phyloP scores from a whole-genome alignment of 2,113 vertebrate species.

The Catharus bicknelli region DNA sequence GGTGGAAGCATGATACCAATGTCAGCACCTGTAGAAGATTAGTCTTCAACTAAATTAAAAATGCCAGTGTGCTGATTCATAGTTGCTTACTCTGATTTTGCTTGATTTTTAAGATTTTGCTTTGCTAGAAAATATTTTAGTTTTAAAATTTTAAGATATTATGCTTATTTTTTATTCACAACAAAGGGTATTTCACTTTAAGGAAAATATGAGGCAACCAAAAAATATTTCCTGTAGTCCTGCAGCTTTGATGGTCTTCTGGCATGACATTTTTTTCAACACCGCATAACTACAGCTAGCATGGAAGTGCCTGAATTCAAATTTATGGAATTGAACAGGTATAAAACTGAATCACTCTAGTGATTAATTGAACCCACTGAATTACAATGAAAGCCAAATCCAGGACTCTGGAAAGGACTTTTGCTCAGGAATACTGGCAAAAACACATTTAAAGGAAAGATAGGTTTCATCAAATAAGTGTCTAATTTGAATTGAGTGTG shows the following conservation, averaged over 20 bases:
- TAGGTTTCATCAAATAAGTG: background rate
- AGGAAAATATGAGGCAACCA: background rate
- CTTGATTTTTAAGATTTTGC: background rate
- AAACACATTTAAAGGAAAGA: background rate
- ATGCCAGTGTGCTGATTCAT: background rate
- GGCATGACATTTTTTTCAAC: background rate
- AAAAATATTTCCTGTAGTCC: background rate
- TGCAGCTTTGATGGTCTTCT: background rate
- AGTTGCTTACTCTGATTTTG: background rate
- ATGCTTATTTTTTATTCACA: background rate
- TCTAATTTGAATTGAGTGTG: background rate
- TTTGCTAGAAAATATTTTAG: background rate
- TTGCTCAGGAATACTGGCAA: background rate
- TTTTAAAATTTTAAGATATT: background rate
- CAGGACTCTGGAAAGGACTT: background rate
- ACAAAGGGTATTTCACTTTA: background rate
- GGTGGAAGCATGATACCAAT: background rate
- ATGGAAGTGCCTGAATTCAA: background rate
- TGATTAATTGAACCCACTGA: constrained; percentile 13
- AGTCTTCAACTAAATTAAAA: background rate
- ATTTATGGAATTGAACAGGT: background rate
- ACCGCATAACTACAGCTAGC: background rate
- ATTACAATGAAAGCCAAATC: background rate
- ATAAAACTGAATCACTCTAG: background rate
- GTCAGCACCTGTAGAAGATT: background rate